These are phyloP conservation scores for Cynodonichthys magdalenae DNA, from an alignment of 2,797 vertebrate genomes.

Conservation along the genomic window DNA sequence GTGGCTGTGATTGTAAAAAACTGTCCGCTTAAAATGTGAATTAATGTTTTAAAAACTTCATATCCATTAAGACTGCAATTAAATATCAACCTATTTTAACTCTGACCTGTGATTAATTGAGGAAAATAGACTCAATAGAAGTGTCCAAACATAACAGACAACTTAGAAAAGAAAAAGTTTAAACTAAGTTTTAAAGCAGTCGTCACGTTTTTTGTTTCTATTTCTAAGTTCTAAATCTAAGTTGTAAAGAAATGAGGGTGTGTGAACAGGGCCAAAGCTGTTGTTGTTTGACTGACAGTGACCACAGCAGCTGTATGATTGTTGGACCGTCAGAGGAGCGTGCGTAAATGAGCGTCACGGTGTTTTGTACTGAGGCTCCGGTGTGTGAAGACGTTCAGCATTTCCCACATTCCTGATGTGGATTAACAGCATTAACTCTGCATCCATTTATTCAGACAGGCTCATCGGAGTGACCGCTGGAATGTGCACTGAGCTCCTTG, in stretches of 20 bases:
- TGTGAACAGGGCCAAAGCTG: slow-evolving; percentile 1
- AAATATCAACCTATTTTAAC: neutral
- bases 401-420: slow-evolving; percentile 58
- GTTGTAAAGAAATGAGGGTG: neutral
- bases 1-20: too few relatives aligned
- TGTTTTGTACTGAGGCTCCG: slow-evolving; percentile 40
- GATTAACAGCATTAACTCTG: slow-evolving; percentile 44
- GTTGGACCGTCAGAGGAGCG: slow-evolving; percentile 1
- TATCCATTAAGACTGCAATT: too few relatives aligned
- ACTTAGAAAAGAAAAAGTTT: too few relatives aligned
- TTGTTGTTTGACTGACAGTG: neutral
- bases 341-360: slow-evolving; percentile 24
- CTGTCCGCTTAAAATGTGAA: too few relatives aligned
- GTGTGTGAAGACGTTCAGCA: slow-evolving; percentile 34
- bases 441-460: slow-evolving; percentile 47
- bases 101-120: neutral
- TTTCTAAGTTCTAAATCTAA: too few relatives aligned
- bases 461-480: slow-evolving; percentile 58
- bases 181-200: too few relatives aligned
- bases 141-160: too few relatives aligned
- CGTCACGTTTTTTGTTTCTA: too few relatives aligned
- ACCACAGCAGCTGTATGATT: slow-evolving; percentile 14
- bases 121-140: neutral
- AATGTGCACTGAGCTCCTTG: slow-evolving; percentile 62
- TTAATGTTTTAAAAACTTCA: too few relatives aligned